Evolutionary conservation across 1,140 invertebrate species (phyloP).

Genomic region (Yoshiicerus persimilis): DNA sequence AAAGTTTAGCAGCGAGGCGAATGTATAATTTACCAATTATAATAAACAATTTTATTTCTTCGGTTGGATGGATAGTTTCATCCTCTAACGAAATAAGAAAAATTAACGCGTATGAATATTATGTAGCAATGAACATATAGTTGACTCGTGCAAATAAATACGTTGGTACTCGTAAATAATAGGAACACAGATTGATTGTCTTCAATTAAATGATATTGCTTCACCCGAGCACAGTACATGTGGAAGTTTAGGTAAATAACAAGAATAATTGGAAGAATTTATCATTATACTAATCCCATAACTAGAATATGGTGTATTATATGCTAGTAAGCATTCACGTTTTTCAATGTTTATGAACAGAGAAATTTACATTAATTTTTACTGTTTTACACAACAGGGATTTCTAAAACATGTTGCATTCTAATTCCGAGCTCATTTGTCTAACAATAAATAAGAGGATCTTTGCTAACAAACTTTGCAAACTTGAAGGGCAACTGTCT

Average conservation of each 20-base stretch:
- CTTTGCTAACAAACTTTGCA: background rate
- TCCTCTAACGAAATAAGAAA: background rate
- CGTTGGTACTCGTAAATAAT: background rate
- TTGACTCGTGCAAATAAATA: background rate
- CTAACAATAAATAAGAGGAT: background rate
- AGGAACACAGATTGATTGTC: background rate
- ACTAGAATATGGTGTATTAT: background rate
- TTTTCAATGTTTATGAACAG: background rate
- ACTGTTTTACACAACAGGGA: slow-evolving; percentile 8
- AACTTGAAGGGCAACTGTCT: background rate
- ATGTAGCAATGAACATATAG: background rate
- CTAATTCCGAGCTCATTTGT: background rate
- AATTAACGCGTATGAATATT: background rate
- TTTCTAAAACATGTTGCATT: slow-evolving; percentile 2
- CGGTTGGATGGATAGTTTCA: background rate
- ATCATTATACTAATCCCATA: background rate
- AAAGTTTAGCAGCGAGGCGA: background rate
- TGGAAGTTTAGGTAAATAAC: background rate
- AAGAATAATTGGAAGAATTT: background rate
- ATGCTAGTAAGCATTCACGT: background rate
- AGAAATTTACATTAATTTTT: background rate
- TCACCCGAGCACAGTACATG: background rate
- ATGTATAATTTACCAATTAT: background rate
- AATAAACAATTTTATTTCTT: background rate
- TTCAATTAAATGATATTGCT: background rate